Base-by-base conservation (phyloP, 2,113 vertebrate species). In the Hydropotes inermis region DNA sequence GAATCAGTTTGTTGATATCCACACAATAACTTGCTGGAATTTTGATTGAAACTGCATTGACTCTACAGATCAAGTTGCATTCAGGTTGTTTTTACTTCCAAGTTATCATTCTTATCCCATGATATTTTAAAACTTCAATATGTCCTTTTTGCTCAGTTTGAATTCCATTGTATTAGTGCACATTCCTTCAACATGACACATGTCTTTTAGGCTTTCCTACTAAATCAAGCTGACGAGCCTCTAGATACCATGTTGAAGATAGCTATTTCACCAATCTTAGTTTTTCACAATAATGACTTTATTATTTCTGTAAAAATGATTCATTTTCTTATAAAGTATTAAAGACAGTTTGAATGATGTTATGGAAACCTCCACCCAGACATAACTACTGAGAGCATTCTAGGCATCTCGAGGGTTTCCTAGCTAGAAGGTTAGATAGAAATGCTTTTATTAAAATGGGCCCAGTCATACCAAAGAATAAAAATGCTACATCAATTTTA, bases 101-200 rank as follows among this genome's bases (percentile, higher is more conserved):
- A 54, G 58, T 81, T 83, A 10, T 30, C 81, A 91, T 83, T 95
- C 88, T 85, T 89, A 50, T 27, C 84, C 84, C 52, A 25, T 83
- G 60, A 92, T 54, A 43, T 89, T 95, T 86, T 54, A 70, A 57
- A 93, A 84, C 7, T 36, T 74, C 13, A 76, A 0, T 54, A 10
- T 74, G 64, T 85, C 50, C 64, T 79, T 30, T 92, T 82, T 64
- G 25, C 39, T 84, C 58, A 67, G 50, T 70, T 52, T 79, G 83
- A 60, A 57, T 91, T 85, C 61, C 74, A 21, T 28, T 43, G 81
- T 91, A 82, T 55, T 74, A 55, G 39, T 39, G 82, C 58, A 52
- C 97, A 97, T 98, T 98, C 97, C 28, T 94, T 45, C 6, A 30
- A 36, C 82, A n/a, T 96, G 97, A 95, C 33, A 3, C 61, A 67